Conservation (phyloP, 2,888 invertebrate genomes). For the Ischnus inquisitorius region DNA sequence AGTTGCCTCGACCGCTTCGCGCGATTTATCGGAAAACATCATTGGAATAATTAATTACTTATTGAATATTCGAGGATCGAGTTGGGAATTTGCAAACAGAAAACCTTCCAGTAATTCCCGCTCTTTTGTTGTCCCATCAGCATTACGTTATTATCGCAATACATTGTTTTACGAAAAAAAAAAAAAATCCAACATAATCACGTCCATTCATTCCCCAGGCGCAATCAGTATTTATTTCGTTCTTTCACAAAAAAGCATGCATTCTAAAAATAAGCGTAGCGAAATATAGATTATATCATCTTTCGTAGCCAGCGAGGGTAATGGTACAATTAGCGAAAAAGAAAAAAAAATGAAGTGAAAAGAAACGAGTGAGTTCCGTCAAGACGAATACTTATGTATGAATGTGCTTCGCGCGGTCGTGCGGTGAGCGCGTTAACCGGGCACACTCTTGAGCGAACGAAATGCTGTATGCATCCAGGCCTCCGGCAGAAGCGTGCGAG, state of each 20-base stretch:
- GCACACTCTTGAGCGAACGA: conserved; percentile 21
- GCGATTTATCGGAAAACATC: conserved; percentile 2
- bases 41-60: not conserved
- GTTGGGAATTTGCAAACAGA: not conserved
- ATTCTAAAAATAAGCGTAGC: not conserved
- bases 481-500: conserved; percentile 6
- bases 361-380: not conserved
- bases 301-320: not conserved
- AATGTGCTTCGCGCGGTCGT: conserved; percentile 1
- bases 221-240: too few species aligned
- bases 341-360: not conserved
- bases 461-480: conserved; percentile 12
- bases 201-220: too few species aligned
- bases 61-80: not conserved
- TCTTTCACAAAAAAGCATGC: too few species aligned
- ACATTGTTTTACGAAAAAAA: not conserved
- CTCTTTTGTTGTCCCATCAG: not conserved
- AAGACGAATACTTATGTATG: not conserved
- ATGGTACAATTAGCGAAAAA: not conserved
- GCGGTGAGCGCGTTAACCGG: conserved; percentile 17
- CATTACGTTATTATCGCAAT: not conserved
- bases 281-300: not conserved
- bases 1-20: conserved; percentile 5
- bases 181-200: too few species aligned
- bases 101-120: not conserved